Base-by-base conservation (phyloP, 2,888 invertebrate genomes). In the Xestobium rufovillosum region DNA sequence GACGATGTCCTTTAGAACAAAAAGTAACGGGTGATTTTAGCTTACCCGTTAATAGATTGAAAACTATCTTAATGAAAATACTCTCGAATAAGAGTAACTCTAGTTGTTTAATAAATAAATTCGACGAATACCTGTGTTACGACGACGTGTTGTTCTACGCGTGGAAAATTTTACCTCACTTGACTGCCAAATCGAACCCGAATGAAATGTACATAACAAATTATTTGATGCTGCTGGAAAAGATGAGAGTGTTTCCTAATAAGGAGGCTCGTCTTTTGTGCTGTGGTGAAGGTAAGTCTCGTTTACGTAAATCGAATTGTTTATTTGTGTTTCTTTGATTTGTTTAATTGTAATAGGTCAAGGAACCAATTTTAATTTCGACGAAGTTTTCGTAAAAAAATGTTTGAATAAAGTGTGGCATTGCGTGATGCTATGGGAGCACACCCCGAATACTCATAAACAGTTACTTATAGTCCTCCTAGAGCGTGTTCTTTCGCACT, bases 391-490 rank as follows among this genome's bases (percentile, higher is more conserved):
- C 9, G 67, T 71, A 1, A 67, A 67, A 29, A 67, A 76, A 45
- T 71, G 73, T 48, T 69, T 86, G 14, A 84, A 83, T 61, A 78
- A 78, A 52, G 74, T 82, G 38, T 89, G 89, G 89, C 72, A 73
- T 42, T 76, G 76, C 54, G 72, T 84, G n/a, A 79, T 82, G 70
- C 74, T 76, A 50, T 82, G 79, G 80, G 74, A 80, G 47, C 70
- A 83, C 47, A 74, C 81, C 14, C 64, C 65, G n/a, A 66, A 72
- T 26, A 75, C 77, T 2, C 88, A 89, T 56, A 83, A 84, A 38
- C 81, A 84, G 50, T 73, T 91, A 35, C 69, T 95, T 26, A 71
- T 89, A 43, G 74, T 87, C 35, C 68, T 96, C 8, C 75, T 92
- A 33, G 90, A 92, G 60, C 73, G 83, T 36, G 76, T 92, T 14